These are phyloP conservation scores for Cyprinodon diabolis DNA, from an alignment of 2,797 vertebrate species.

Conservation along the genomic window DNA sequence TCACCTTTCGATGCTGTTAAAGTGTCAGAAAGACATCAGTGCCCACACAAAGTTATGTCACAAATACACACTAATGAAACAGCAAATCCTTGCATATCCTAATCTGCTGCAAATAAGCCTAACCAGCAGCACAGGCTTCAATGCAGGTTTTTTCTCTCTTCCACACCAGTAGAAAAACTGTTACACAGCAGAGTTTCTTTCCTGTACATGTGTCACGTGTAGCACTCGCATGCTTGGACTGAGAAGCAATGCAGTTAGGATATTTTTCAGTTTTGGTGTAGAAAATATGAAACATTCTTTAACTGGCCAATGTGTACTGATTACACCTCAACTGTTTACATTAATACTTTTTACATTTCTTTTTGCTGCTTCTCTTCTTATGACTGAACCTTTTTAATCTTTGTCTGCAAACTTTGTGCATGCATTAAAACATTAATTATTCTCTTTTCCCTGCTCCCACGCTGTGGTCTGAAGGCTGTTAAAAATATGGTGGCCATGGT, in stretches of 20 bases:
- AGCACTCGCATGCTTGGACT: conserved; percentile 43
- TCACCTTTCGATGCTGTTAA: too few species aligned
- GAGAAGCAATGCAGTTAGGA: conserved; percentile 11
- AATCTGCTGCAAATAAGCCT: conserved; percentile 37
- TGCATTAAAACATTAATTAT: conserved; percentile 69
- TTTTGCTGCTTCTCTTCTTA: conserved; percentile 36
- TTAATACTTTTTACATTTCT: conserved; percentile 9
- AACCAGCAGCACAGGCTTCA: conserved; percentile 28
- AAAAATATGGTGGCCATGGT: conserved; percentile 85
- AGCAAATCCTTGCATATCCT: conserved; percentile 25
- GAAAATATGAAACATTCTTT: conserved; percentile 10
- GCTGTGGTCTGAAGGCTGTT: conserved; percentile 79
- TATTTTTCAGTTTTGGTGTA: conserved; percentile 27
- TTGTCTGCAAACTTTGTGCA: conserved; percentile 65
- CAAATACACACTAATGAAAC: not conserved
- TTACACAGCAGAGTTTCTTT: conserved; percentile 46
- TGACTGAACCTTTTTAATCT: conserved; percentile 47
- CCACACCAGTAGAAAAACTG: conserved; percentile 47
- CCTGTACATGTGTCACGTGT: conserved; percentile 45
- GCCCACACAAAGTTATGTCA: conserved; percentile 30
- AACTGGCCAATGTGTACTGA: conserved; percentile 21
- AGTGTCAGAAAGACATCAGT: conserved; percentile 27
- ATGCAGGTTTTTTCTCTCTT: conserved; percentile 43
- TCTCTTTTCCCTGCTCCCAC: conserved; percentile 68
- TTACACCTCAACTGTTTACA: conserved; percentile 13